A percentile compares a stretch with the other conserved stretches of the same genome.
phyloP scores from a whole-genome alignment of 2,888 invertebrate species.

The Megalurothrips usitatus region DNA sequence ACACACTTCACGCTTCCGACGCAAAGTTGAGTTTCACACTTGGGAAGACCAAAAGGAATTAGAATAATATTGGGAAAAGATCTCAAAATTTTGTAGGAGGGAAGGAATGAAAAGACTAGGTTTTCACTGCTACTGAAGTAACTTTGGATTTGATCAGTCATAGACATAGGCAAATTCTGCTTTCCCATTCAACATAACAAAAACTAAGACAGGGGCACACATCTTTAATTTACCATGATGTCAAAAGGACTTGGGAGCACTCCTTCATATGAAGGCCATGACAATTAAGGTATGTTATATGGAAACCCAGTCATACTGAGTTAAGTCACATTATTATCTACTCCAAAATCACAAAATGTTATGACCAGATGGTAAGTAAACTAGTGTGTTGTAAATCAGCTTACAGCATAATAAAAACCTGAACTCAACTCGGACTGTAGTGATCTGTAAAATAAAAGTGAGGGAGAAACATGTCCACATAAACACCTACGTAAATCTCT shows the following conservation, averaged over 20 bases:
- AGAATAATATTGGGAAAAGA: background rate
- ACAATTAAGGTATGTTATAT: background rate
- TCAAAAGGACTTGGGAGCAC: background rate
- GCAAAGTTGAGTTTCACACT: background rate
- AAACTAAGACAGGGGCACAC: background rate
- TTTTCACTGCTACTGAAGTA: background rate
- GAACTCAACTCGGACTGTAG: background rate
- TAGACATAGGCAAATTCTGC: background rate
- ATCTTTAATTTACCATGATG: background rate
- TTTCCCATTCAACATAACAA: background rate
- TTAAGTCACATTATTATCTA: background rate
- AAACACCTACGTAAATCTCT: background rate
- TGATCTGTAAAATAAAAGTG: background rate
- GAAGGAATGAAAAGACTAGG: no score
- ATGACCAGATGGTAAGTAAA: conserved; percentile 20
- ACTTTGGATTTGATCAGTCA: background rate
- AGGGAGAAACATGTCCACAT: background rate
- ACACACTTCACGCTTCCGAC: background rate
- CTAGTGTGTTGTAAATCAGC: background rate
- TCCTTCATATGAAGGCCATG: background rate
- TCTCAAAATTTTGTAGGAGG: background rate
- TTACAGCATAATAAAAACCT: no score
- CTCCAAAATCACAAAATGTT: background rate
- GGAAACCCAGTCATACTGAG: background rate
- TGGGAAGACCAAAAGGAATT: background rate